These are phyloP conservation scores for Cyprinodon tularosa DNA, from an alignment of 2,113 vertebrate species.

Conservation along the genomic window DNA sequence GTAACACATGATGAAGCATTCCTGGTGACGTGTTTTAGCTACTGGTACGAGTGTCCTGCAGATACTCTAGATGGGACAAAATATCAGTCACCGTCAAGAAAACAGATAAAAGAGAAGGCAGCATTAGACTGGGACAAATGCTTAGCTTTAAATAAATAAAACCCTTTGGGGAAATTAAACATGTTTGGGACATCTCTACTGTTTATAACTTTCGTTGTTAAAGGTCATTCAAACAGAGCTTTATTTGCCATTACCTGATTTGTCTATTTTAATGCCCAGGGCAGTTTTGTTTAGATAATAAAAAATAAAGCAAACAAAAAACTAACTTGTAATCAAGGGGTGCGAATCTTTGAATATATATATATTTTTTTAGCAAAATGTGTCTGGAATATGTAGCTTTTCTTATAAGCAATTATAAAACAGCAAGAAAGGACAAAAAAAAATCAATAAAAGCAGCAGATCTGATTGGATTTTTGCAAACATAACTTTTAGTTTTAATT, in stretches of 20 bases:
- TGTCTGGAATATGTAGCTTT: no score
- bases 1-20: background rate
- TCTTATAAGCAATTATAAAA: no score
- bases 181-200: background rate
- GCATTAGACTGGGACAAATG: background rate
- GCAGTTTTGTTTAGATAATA: background rate
- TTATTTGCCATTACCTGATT: background rate
- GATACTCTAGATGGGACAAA: background rate
- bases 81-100: background rate
- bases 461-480: no score
- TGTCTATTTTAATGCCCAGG: background rate
- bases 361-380: no score
- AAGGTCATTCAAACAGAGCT: background rate
- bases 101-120: background rate
- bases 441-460: no score
- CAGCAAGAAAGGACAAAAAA: no score
- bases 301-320: no score
- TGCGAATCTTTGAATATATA: no score
- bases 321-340: no score
- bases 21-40: background rate
- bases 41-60: background rate
- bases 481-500: no score
- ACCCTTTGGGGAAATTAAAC: background rate
- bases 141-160: background rate
- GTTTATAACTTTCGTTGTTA: background rate